phyloP scores from a whole-genome alignment of 2,113 vertebrate species.

The Diadophis punctatus region DNA sequence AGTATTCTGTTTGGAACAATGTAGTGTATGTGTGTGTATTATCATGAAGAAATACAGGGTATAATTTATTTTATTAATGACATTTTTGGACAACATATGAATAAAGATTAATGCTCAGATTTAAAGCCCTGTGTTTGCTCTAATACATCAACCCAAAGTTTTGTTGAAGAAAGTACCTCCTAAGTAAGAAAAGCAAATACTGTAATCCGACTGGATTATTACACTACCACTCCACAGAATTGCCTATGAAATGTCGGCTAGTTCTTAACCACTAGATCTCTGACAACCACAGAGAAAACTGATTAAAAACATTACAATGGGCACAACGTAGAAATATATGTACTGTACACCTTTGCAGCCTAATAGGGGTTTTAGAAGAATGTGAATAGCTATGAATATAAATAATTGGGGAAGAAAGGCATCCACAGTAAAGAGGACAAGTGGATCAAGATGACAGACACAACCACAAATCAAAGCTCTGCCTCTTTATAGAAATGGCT shows the following conservation, averaged over 20 bases:
- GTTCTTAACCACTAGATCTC: neutral
- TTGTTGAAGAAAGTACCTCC: neutral
- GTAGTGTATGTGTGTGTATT: neutral
- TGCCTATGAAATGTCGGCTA: neutral
- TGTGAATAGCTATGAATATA: neutral
- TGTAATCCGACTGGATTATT: neutral
- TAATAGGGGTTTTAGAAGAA: neutral
- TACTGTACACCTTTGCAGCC: neutral
- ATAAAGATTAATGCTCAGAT: constrained; percentile 53
- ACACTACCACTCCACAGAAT: neutral
- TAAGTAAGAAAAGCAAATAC: neutral
- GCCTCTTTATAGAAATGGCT: neutral
- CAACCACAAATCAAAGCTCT: neutral
- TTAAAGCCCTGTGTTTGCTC: neutral
- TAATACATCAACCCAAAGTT: neutral
- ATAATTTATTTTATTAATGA: constrained; percentile 66
- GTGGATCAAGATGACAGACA: neutral
- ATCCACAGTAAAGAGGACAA: neutral
- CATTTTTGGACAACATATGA: constrained; percentile 64
- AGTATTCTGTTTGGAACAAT: constrained; percentile 67
- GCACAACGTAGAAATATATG: neutral
- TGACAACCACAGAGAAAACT: neutral
- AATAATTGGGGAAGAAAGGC: neutral
- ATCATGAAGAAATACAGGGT: neutral
- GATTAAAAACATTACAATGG: neutral